These are phyloP conservation scores for Gopherus flavomarginatus DNA, from an alignment of 2,113 vertebrate genomes.

Conservation along the genomic window DNA sequence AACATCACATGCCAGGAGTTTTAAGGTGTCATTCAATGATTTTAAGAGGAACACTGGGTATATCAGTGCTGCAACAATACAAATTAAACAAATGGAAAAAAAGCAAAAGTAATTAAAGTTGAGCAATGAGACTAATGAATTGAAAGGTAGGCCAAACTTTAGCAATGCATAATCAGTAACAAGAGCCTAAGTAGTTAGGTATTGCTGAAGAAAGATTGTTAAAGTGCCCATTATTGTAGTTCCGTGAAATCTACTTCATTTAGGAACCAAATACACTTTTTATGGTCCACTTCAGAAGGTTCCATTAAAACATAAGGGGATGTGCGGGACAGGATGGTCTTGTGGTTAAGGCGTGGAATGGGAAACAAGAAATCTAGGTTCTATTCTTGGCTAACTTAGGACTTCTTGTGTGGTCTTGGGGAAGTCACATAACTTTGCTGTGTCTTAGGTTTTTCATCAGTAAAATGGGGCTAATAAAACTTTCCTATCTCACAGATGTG, in stretches of 20 bases:
- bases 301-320: background rate
- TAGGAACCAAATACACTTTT: background rate
- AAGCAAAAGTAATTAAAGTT: slow-evolving; percentile 54
- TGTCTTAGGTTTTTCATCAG: background rate
- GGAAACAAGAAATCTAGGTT: background rate
- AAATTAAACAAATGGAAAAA: slow-evolving; percentile 55
- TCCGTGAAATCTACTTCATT: background rate
- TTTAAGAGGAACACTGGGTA: slow-evolving; percentile 44
- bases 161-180: slow-evolving; percentile 5
- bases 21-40: slow-evolving; percentile 40
- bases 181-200: slow-evolving; percentile 2
- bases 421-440: background rate
- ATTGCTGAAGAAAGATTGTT: background rate
- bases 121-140: background rate
- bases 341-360: background rate
- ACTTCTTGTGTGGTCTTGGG: background rate
- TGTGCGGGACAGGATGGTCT: background rate
- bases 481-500: background rate
- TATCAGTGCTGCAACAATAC: slow-evolving; percentile 22
- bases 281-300: background rate
- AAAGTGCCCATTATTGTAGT: background rate
- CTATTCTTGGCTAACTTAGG: background rate
- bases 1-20: background rate
- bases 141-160: slow-evolving; percentile 9
- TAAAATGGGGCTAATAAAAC: background rate